These are phyloP conservation scores for Drusus annulatus DNA, from an alignment of 1,140 invertebrate genomes.

Conservation along the genomic window DNA sequence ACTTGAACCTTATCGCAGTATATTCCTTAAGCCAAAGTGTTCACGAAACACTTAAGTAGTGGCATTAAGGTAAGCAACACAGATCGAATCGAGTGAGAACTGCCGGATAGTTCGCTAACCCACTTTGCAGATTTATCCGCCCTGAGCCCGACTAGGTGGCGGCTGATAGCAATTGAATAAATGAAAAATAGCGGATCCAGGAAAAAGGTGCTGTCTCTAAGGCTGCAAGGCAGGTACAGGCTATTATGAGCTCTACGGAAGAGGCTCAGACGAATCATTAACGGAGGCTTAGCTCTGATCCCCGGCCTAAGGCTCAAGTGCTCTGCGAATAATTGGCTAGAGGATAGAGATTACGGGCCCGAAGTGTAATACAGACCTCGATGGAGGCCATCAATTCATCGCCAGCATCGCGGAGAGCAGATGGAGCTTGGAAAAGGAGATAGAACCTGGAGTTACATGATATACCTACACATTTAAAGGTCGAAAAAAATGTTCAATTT, in stretches of 20 bases:
- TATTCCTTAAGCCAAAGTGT: too few relatives aligned
- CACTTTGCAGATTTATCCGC: constrained; percentile 15
- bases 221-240: constrained; percentile 15
- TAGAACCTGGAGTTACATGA: neutral
- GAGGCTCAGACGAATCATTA: constrained; percentile 59
- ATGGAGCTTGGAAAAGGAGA: neutral
- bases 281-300: constrained; percentile 58
- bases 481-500: neutral
- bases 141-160: constrained; percentile 11
- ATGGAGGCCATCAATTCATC: constrained; percentile 41
- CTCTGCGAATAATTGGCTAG: constrained; percentile 58
- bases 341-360: constrained; percentile 56
- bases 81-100: constrained; percentile 17
- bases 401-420: neutral
- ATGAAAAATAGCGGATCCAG: constrained; percentile 40
- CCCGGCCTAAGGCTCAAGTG: constrained; percentile 54
- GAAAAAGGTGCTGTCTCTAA: constrained; percentile 23
- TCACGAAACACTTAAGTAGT: too few relatives aligned
- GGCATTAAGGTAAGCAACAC: neutral
- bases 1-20: too few relatives aligned
- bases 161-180: constrained; percentile 46
- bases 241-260: constrained; percentile 48
- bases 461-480: neutral
- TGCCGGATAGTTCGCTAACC: neutral
- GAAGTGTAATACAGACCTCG: constrained; percentile 50